Evolutionary conservation across 2,888 invertebrate species (phyloP).

Genomic region (Amblyjoppa proteus): DNA sequence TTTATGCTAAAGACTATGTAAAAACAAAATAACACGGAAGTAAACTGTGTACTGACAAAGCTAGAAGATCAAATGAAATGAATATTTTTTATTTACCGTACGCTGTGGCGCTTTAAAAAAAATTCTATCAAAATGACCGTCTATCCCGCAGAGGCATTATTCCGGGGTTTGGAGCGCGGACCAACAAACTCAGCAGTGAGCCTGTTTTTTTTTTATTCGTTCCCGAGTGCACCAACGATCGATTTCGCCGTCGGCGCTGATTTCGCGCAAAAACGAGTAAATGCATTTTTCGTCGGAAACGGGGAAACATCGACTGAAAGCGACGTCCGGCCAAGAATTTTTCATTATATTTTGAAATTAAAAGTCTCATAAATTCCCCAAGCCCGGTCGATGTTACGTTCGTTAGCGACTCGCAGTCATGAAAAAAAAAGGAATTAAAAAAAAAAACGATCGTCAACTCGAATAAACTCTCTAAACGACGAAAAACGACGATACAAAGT

Average conservation of each 20-base stretch:
- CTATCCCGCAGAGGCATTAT: neutral
- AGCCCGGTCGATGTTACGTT: neutral
- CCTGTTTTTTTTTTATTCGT: constrained; percentile 6
- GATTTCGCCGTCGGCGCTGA: neutral
- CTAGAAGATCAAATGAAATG: neutral
- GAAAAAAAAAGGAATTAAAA: neutral
- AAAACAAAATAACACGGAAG: neutral
- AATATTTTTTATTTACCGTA: neutral
- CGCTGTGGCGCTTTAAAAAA: neutral
- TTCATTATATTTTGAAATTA: neutral
- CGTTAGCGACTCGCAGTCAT: neutral
- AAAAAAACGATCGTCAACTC: neutral
- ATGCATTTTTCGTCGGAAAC: constrained; percentile 2
- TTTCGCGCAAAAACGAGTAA: constrained; percentile 10
- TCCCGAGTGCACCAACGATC: neutral
- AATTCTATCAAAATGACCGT: neutral
- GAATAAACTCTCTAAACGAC: neutral
- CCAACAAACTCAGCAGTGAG: constrained; percentile 6
- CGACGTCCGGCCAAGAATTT: neutral
- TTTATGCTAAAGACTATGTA: neutral
- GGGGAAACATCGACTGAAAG: neutral
- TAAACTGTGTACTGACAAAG: neutral
- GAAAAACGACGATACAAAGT: neutral
- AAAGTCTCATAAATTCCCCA: neutral
- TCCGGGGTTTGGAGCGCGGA: neutral